Percentiles rank a stretch among this genome's conserved stretches.
phyloP scores from a whole-genome alignment of 2,113 vertebrate genomes.

The Morone saxatilis region DNA sequence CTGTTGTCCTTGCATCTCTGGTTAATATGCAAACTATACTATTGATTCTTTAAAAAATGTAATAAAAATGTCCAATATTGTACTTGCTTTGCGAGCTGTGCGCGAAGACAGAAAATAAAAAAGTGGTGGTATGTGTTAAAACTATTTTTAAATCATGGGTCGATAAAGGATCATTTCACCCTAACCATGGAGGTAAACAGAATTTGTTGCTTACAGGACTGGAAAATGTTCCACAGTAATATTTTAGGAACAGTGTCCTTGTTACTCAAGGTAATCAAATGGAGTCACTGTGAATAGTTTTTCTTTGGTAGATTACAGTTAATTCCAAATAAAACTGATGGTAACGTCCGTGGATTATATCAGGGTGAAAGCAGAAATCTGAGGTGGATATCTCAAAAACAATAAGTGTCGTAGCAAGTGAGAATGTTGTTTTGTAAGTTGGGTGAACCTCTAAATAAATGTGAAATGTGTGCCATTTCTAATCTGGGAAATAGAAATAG shows the following conservation, averaged over 20 bases:
- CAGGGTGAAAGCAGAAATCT: background rate
- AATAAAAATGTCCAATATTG: no score
- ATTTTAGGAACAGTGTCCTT: background rate
- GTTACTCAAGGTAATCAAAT: background rate
- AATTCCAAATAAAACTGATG: background rate
- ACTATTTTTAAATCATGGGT: background rate
- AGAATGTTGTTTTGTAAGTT: background rate
- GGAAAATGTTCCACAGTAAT: background rate
- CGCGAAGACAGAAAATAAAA: background rate
- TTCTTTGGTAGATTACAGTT: background rate
- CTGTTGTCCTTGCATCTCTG: background rate
- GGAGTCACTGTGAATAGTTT: background rate
- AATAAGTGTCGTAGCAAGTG: no score
- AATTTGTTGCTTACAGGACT: background rate
- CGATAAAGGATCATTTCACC: background rate
- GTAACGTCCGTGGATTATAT: background rate
- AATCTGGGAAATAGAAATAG: background rate
- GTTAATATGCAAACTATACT: background rate
- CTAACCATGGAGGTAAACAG: background rate
- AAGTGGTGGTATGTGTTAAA: background rate
- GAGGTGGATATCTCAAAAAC: background rate
- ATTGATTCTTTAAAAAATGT: background rate
- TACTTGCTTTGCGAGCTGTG: background rate
- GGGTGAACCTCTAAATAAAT: background rate
- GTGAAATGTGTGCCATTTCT: background rate